phyloP scores from a whole-genome alignment of 2,888 invertebrate species.

The Venusia cambrica region DNA sequence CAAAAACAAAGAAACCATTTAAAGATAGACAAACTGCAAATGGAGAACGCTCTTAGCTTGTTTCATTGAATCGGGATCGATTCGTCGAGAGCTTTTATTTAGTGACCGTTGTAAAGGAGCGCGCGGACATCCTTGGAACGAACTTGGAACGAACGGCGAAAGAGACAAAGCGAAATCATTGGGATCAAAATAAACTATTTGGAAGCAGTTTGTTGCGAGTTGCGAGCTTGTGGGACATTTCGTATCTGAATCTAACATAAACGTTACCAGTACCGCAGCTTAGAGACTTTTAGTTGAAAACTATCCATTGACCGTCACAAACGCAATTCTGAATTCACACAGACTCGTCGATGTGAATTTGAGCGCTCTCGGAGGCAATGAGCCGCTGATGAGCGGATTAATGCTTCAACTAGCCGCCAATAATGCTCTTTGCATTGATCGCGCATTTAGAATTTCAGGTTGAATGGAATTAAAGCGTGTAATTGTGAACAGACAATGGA shows the following conservation, averaged over 20 bases:
- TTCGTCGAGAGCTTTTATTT: slow-evolving; percentile 8
- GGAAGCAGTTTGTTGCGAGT: slow-evolving; percentile 1
- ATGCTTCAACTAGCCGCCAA: no score
- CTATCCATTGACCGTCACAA: no score
- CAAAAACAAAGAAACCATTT: slow-evolving; percentile 8
- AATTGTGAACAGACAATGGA: no score
- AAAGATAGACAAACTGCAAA: slow-evolving; percentile 18
- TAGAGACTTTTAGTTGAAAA: no score
- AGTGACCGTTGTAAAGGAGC: slow-evolving; percentile 12
- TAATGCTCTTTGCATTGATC: no score
- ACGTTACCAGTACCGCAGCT: no score
- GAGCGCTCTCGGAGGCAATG: slow-evolving; percentile 1
- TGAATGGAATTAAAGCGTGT: no score
- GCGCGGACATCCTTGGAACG: slow-evolving; percentile 14
- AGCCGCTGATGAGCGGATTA: no score
- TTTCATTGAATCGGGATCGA: slow-evolving; percentile 19
- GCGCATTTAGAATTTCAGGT: no score
- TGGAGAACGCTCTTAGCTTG: slow-evolving; percentile 10
- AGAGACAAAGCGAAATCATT: slow-evolving; percentile 17
- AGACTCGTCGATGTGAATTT: slow-evolving; percentile 1
- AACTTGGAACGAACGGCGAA: slow-evolving; percentile 9
- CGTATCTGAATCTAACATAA: no score
- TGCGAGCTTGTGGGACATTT: no score
- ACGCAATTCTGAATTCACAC: no score
- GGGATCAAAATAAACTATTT: slow-evolving; percentile 10